Evolutionary conservation across 2,113 vertebrate genomes (phyloP), one percentile per base, ranked within the genome.

Genomic region (Chloropsis hardwickii): DNA sequence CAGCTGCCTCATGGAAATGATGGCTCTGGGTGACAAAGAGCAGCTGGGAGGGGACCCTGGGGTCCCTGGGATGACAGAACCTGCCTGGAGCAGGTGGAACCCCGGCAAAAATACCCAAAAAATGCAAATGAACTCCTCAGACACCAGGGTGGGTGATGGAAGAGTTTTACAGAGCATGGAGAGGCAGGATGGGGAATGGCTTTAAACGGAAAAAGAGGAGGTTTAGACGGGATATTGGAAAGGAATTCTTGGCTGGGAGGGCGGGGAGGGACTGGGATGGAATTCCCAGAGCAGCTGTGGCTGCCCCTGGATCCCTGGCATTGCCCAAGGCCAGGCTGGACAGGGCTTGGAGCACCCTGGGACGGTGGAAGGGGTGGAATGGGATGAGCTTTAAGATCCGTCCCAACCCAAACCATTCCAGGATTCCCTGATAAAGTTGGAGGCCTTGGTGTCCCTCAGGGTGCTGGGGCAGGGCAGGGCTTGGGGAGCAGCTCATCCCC

Each of bases 1-100:
- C 80, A n/a, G 80, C 90, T 76, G 89, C 74, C 88, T 48, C 2
- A 4, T n/a, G 94, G 57, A 61, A 87, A 15, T 1, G 86, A 51
- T 39, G 96, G 86, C 76, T 85, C 90, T 8, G 53, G 76, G 45
- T 90, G 97, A 97, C 90, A 62, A 90, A 81, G 85, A 81, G 86
- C 86, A n/a, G 28, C 64, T 7, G 1, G 71, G 11, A 18, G 60
- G 83, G 89, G 47, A 58, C 72, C 74, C 56, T 24, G 31, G 66
- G 72, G 24, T 69, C 71, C 54, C 72, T 4, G 3, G 11, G 7
- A 2, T 1, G 15, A 79, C 64, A 65, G 84, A 50, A 66, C 69
- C 73, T 47, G 50, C 72, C 28, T 11, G 33, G 67, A 39, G 24
- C 22, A 44, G 54, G 66, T 28, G 62, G 71, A 11, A 56, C 21